Evolutionary conservation across 2,888 invertebrate species (phyloP).

Genomic region (Melitaea athalia): DNA sequence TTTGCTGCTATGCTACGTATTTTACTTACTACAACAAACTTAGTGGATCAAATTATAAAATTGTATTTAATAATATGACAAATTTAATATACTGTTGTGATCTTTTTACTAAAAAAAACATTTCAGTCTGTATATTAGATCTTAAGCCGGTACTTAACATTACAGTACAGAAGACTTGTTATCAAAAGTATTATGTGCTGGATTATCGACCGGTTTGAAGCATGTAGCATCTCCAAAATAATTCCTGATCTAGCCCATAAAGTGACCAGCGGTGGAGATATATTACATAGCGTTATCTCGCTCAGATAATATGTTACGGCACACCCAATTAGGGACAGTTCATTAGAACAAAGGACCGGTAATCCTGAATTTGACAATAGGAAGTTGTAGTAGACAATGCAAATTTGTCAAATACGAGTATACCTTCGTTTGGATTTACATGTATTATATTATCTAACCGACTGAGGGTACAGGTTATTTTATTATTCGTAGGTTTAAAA

Average conservation of each 20-base stretch:
- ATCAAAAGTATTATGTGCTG: too few relatives aligned
- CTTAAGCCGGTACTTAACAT: too few relatives aligned
- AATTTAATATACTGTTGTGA: too few relatives aligned
- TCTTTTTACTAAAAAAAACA: too few relatives aligned
- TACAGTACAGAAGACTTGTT: too few relatives aligned
- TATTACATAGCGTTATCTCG: constrained; percentile 28
- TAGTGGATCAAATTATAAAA: too few relatives aligned
- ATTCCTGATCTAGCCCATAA: not conserved
- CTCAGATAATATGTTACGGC: constrained; percentile 48
- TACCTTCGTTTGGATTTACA: constrained; percentile 4
- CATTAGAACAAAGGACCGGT: constrained; percentile 47
- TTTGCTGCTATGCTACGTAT: too few relatives aligned
- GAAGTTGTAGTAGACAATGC: constrained; percentile 42
- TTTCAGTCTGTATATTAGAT: too few relatives aligned
- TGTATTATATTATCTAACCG: not conserved
- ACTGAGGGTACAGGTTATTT: too few relatives aligned
- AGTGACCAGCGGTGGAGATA: not conserved
- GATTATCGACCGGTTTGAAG: not conserved
- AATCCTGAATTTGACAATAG: constrained; percentile 44
- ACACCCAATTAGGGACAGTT: constrained; percentile 54
- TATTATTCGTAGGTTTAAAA: too few relatives aligned
- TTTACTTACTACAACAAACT: too few relatives aligned
- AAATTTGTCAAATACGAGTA: constrained; percentile 11
- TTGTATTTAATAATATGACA: too few relatives aligned
- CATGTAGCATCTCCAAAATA: not conserved